These are phyloP conservation scores for Pentalonia nigronervosa DNA, from an alignment of 1,140 invertebrate species.

Conservation along the genomic window DNA sequence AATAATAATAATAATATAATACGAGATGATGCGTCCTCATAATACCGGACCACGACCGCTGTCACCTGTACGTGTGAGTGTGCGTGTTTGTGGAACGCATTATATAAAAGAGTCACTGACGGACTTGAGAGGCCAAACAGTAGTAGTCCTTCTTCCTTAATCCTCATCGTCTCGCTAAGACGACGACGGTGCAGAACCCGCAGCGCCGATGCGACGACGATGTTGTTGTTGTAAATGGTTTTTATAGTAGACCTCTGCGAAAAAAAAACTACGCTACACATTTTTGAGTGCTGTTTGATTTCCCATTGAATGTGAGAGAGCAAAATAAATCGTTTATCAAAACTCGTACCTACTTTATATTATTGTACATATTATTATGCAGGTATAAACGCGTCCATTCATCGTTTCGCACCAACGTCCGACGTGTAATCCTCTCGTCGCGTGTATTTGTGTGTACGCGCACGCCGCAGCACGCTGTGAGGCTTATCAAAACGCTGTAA, in stretches of 20 bases:
- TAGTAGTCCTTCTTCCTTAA: neutral
- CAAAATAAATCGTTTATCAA: conserved; percentile 48
- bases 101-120: conserved; percentile 55
- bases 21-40: neutral
- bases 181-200: neutral
- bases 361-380: neutral
- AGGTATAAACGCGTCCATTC: neutral
- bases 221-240: conserved; percentile 49
- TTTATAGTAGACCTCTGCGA: neutral
- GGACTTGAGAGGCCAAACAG: conserved; percentile 42
- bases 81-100: neutral
- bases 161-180: neutral
- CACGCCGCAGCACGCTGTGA: neutral
- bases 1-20: conserved; percentile 29
- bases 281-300: conserved; percentile 37
- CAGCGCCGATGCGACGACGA: neutral
- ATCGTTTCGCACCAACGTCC: neutral
- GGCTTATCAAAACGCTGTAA: neutral
- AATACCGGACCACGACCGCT: conserved; percentile 30
- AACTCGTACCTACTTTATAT: neutral
- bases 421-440: neutral
- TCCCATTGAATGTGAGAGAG: neutral
- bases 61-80: neutral
- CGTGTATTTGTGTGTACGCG: neutral
- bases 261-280: neutral